A percentile compares a stretch with the other conserved stretches of the same genome.
phyloP scores from a whole-genome alignment of 2,888 invertebrate species.

The Catotricha subobsoleta region DNA sequence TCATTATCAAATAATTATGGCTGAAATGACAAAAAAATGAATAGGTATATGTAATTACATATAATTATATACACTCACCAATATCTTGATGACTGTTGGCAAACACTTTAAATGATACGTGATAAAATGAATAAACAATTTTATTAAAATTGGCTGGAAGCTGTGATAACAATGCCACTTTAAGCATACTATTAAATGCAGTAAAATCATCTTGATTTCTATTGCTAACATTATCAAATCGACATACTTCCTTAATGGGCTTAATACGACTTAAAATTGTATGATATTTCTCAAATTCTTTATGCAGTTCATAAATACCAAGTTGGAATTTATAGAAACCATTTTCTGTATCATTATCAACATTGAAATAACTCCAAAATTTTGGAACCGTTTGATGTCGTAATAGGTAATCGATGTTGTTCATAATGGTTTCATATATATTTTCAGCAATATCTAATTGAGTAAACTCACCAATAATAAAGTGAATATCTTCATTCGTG shows the following conservation, averaged over 20 bases:
- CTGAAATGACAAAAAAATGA: background rate
- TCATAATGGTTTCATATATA: conserved; percentile 18
- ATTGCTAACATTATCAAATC: conserved; percentile 12
- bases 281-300: conserved; percentile 16
- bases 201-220: conserved; percentile 11
- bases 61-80: conserved; percentile 13
- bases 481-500: conserved; percentile 13
- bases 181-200: conserved; percentile 41
- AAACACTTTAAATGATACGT: conserved; percentile 57
- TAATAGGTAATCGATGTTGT: conserved; percentile 20
- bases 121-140: conserved; percentile 57
- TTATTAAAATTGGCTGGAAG: conserved; percentile 49
- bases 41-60: conserved; percentile 13
- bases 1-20: conserved; percentile 22
- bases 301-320: conserved; percentile 21
- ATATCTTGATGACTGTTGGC: conserved; percentile 24
- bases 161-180: conserved; percentile 49
- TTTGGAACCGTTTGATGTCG: conserved; percentile 20
- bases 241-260: conserved; percentile 13
- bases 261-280: conserved; percentile 16
- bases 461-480: conserved; percentile 11
- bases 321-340: conserved; percentile 20
- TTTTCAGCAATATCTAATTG: conserved; percentile 13
- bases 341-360: conserved; percentile 12
- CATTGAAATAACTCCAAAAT: conserved; percentile 23